Evolutionary conservation across 2,113 vertebrate species (phyloP).

Genomic region (Macquaria australasica): DNA sequence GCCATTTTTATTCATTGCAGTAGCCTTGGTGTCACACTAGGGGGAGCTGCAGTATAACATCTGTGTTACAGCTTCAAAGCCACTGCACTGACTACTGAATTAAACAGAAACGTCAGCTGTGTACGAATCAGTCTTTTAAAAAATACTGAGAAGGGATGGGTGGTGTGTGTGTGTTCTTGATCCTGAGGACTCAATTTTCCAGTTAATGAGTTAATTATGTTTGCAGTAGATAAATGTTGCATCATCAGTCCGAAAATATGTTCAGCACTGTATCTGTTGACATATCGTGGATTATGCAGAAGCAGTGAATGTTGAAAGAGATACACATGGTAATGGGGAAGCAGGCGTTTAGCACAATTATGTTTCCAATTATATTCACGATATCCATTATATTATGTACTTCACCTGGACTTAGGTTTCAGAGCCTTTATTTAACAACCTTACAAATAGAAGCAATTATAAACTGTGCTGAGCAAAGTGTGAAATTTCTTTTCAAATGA

Average conservation of each 20-base stretch:
- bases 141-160: not conserved
- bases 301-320: not conserved
- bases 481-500: not conserved
- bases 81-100: not conserved
- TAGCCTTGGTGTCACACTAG: slow-evolving; percentile 14
- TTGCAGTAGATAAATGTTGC: slow-evolving; percentile 40
- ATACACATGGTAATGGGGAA: not conserved
- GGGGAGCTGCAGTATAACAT: slow-evolving; percentile 39
- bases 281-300: slow-evolving; percentile 14
- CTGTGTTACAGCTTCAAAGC: not conserved
- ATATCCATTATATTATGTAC: not conserved
- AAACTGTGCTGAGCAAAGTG: not conserved
- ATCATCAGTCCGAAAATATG: slow-evolving; percentile 12
- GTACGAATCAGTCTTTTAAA: slow-evolving; percentile 5
- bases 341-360: not conserved
- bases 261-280: slow-evolving; percentile 7
- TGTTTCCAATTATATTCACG: not conserved
- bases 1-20: not conserved
- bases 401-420: not conserved
- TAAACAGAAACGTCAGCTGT: not conserved
- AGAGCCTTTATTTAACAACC: not conserved
- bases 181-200: slow-evolving; percentile 39
- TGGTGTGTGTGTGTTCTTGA: slow-evolving; percentile 26
- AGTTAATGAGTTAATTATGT: slow-evolving; percentile 38
- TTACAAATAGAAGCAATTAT: not conserved